phyloP scores from a whole-genome alignment of 2,888 invertebrate species.

The Ennomos fuscantarius region DNA sequence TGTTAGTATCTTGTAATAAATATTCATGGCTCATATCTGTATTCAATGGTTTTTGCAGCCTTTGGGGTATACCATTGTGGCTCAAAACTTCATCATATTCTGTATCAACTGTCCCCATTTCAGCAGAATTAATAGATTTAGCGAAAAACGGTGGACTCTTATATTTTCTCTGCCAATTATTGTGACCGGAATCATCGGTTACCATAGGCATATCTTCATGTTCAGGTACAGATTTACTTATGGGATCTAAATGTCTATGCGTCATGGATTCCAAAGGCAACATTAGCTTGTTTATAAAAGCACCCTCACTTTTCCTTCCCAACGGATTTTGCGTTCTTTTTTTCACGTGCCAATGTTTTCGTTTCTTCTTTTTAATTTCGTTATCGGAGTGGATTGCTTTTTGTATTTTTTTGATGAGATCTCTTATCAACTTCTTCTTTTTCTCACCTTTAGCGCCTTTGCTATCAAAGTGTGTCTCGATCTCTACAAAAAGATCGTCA shows the following conservation, averaged over 20 bases:
- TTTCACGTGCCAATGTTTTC: slow-evolving; percentile 55
- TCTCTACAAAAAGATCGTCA: slow-evolving; percentile 75
- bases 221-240: slow-evolving; percentile 51
- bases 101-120: slow-evolving; percentile 58
- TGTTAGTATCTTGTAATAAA: slow-evolving; percentile 38
- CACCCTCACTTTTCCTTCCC: slow-evolving; percentile 37
- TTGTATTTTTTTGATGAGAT: slow-evolving; percentile 71
- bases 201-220: slow-evolving; percentile 45
- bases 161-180: slow-evolving; percentile 49
- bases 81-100: slow-evolving; percentile 58
- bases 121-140: slow-evolving; percentile 69
- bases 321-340: slow-evolving; percentile 68
- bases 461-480: slow-evolving; percentile 76
- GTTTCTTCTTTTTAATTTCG: slow-evolving; percentile 45
- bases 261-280: slow-evolving; percentile 41
- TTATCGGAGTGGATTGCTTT: slow-evolving; percentile 63
- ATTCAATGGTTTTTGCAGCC: slow-evolving; percentile 68
- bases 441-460: slow-evolving; percentile 69
- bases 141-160: slow-evolving; percentile 57
- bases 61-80: slow-evolving; percentile 61
- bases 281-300: slow-evolving; percentile 44
- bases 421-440: slow-evolving; percentile 66
- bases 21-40: slow-evolving; percentile 45
- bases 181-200: slow-evolving; percentile 47
- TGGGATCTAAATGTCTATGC: slow-evolving; percentile 60